Base-by-base conservation (phyloP, 1,140 invertebrate species). In the Spodoptera litura region DNA sequence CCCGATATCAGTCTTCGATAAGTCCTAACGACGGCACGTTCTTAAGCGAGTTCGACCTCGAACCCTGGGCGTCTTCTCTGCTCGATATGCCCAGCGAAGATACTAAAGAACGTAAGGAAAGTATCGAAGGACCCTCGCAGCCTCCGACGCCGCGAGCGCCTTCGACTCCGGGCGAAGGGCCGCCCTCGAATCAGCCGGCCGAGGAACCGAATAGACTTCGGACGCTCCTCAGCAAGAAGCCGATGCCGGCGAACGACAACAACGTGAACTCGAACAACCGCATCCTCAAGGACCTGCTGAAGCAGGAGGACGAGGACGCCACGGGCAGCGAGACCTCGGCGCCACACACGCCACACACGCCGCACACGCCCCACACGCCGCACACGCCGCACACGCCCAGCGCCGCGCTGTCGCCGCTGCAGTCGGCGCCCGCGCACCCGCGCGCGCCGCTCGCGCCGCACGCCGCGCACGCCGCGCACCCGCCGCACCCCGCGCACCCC, bases 241-340 rank as follows among this genome's bases (percentile, higher is more conserved):
- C 84, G 78, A 77, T 95, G 62, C 79, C 85, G 68, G 58, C 83
- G 44, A 89, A 87, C n/a, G 88, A 89, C 4, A 81, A 87, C 66
- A 88, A 75, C 35, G 77, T 79, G 8, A 89, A 90, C 59, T 89
- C 94, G 12, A 95, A 92, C 70, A 94, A 94, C 74, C 89, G 88
- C 12, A 97, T 98, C 88, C 93, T 98, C 56, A 98, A 98, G 90
- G 96, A 96, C 74, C 91, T 98, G 87, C 93, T 98, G 56, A 97
- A 98, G 89, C 96, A 97, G 86, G 96, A 97, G 76, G 98, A 98
- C 81, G 98, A 98, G 74, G 97, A 97, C 78, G 97, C 97, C 74
- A 88, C 89, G 55, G 87, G 90, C 13, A 91, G 93, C 74, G 93
- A 94, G 80, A 91, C 88, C 64, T 92, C 91, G 13, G 89, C 91